Conservation (phyloP, 2,113 vertebrate genomes). For the Osmerus mordax region DNA sequence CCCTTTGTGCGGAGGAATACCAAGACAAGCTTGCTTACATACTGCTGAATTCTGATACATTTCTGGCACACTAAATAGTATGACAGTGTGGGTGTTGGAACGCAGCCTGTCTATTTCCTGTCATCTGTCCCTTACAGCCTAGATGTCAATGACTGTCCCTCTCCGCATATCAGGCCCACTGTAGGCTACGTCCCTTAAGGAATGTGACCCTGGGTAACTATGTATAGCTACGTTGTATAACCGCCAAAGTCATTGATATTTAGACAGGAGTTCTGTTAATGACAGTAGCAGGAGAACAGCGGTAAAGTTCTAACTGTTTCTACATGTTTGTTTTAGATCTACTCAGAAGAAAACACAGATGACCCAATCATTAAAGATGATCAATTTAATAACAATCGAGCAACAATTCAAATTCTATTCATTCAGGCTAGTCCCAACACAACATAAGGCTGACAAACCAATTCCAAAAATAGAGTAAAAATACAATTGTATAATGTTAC, state of each 20-base stretch:
- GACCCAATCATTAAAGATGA: slow-evolving; percentile 41
- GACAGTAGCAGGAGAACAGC: too few species aligned
- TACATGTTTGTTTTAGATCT: neutral
- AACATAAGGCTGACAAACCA: slow-evolving; percentile 14
- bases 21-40: too few species aligned
- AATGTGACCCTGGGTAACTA: neutral
- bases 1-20: too few species aligned
- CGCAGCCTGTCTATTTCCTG: too few species aligned
- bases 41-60: too few species aligned
- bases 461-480: slow-evolving; percentile 26
- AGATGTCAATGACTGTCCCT: neutral
- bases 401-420: slow-evolving; percentile 51
- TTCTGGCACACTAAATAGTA: too few species aligned
- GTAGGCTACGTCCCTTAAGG: neutral
- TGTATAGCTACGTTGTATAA: slow-evolving; percentile 1
- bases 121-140: too few species aligned
- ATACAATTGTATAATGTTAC: slow-evolving; percentile 11
- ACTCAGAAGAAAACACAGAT: slow-evolving; percentile 6
- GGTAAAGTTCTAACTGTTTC: too few species aligned
- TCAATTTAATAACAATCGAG: slow-evolving; percentile 62
- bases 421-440: slow-evolving; percentile 43
- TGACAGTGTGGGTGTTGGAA: too few species aligned
- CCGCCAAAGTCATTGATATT: neutral
- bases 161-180: too few species aligned
- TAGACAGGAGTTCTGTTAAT: neutral